phyloP scores from a whole-genome alignment of 2,888 invertebrate species.

The Rotaria magnacalcarata region DNA sequence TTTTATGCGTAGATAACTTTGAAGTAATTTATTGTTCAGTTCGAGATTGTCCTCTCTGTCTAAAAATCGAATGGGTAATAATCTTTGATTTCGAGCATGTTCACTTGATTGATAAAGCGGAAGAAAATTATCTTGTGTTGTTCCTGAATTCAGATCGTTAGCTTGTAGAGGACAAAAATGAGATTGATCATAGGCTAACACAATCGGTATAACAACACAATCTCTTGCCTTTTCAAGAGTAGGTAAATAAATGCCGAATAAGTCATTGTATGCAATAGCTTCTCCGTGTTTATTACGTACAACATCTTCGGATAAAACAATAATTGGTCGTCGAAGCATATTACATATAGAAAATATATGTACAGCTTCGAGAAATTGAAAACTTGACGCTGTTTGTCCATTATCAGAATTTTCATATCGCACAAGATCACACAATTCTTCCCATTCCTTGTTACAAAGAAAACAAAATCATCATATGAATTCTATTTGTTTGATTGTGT shows the following conservation, averaged over 20 bases:
- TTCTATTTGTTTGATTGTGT: too few species aligned
- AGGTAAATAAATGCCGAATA: slow-evolving; percentile 56
- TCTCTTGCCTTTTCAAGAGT: slow-evolving; percentile 50
- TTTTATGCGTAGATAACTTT: not conserved
- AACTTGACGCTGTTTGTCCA: not conserved
- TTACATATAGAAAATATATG: slow-evolving; percentile 56
- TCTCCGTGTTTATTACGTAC: slow-evolving; percentile 51
- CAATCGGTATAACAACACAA: slow-evolving; percentile 51
- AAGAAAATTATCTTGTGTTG: not conserved
- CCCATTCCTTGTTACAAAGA: not conserved
- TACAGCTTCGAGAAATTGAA: slow-evolving; percentile 52
- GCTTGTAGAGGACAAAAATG: slow-evolving; percentile 54
- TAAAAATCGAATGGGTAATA: not conserved
- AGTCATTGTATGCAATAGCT: slow-evolving; percentile 51
- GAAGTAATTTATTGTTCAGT: not conserved
- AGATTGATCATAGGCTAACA: slow-evolving; percentile 52
- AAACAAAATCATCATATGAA: too few species aligned
- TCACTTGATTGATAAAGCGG: not conserved
- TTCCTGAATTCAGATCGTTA: not conserved
- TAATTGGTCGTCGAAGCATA: slow-evolving; percentile 54
- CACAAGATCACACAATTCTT: slow-evolving; percentile 36
- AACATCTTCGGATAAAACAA: slow-evolving; percentile 52
- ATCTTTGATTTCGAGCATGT: not conserved
- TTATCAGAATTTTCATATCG: slow-evolving; percentile 22
- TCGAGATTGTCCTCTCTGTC: not conserved